phyloP scores from a whole-genome alignment of 2,113 vertebrate species.

The Globicephala melas region DNA sequence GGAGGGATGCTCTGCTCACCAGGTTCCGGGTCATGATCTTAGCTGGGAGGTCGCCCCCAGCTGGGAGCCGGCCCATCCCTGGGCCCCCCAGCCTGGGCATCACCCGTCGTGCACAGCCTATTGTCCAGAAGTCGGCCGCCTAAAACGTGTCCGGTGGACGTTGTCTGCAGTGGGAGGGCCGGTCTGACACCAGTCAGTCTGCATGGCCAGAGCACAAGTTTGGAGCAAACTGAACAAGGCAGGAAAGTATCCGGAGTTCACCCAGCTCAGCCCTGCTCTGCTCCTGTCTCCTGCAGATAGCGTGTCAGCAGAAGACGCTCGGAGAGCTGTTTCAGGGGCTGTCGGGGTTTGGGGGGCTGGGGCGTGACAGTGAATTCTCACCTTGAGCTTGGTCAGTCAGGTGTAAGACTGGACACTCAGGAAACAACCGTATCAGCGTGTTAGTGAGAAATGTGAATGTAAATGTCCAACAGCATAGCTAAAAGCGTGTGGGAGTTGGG shows the following conservation, averaged over 20 bases:
- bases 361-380: not conserved
- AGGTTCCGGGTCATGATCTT: not conserved
- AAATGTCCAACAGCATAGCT: rapidly evolving
- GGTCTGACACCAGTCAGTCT: rapidly evolving
- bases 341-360: rapidly evolving
- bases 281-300: rapidly evolving
- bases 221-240: rapidly evolving
- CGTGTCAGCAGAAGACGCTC: rapidly evolving
- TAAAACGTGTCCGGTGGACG: rapidly evolving
- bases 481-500: not conserved
- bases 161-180: not conserved
- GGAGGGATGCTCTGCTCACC: rapidly evolving
- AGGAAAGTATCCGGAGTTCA: rapidly evolving
- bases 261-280: rapidly evolving
- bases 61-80: rapidly evolving
- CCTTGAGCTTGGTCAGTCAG: not conserved
- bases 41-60: not conserved
- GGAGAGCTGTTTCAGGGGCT: rapidly evolving
- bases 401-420: not conserved
- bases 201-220: rapidly evolving
- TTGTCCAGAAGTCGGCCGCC: not conserved
- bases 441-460: not conserved
- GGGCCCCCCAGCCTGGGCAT: not conserved
- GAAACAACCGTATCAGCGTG: rapidly evolving
- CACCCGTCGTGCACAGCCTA: rapidly evolving